Conservation (phyloP, 2,113 vertebrate species). For the Actenoides lindsayi region DNA sequence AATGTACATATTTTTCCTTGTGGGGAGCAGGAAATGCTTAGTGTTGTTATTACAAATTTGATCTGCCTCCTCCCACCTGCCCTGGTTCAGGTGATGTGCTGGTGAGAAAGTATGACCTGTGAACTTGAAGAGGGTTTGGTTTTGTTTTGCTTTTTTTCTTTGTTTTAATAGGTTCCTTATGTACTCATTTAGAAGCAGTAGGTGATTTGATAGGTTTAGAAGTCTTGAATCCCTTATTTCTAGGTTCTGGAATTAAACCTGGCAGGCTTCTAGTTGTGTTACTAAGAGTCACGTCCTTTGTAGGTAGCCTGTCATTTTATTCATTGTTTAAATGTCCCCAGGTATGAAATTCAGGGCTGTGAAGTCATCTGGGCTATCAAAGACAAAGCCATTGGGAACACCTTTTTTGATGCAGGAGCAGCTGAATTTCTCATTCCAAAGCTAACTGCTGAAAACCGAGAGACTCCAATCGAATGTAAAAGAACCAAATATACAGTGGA, state of each 20-base stretch:
- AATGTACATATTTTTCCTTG: not conserved
- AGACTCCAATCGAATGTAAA: slow-evolving; percentile 76
- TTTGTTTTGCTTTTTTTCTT: not conserved
- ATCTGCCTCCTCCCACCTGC: rapidly evolving
- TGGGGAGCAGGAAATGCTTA: not conserved
- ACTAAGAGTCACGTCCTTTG: not conserved
- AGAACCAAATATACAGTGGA: slow-evolving; percentile 87
- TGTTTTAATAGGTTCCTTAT: not conserved
- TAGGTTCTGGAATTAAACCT: not conserved
- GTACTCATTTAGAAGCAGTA: not conserved
- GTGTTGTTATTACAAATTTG: not conserved
- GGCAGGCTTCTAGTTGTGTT: not conserved
- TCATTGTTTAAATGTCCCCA: slow-evolving; percentile 19
- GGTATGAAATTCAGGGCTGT: slow-evolving; percentile 90
- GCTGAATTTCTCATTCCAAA: slow-evolving; percentile 92
- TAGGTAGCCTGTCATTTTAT: not conserved
- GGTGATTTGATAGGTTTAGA: not conserved
- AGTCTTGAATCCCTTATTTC: not conserved
- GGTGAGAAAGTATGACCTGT: not conserved
- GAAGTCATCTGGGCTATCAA: slow-evolving; percentile 97
- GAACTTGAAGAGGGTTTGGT: not conserved
- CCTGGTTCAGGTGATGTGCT: not conserved
- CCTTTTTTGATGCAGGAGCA: slow-evolving; percentile 95
- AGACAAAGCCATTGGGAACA: slow-evolving; percentile 95
- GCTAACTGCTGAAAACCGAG: slow-evolving; percentile 75